phyloP scores from a whole-genome alignment of 2,113 vertebrate genomes.

The Scomber japonicus region DNA sequence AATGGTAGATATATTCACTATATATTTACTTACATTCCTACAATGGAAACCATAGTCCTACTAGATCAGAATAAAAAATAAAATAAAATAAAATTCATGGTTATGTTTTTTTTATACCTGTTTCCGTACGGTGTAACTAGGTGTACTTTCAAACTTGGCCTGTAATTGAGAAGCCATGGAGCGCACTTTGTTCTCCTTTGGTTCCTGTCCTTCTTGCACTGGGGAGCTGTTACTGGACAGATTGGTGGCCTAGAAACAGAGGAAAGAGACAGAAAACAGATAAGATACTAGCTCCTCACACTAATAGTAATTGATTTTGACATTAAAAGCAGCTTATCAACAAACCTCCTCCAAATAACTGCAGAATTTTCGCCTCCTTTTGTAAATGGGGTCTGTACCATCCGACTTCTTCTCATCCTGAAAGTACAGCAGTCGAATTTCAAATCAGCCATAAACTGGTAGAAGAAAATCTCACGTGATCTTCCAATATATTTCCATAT shows the following conservation, averaged over 20 bases:
- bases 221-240: conserved; percentile 79
- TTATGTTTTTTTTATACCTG: conserved; percentile 85
- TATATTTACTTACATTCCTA: neutral
- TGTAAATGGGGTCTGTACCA: conserved; percentile 88
- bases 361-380: conserved; percentile 89
- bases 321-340: conserved; percentile 36
- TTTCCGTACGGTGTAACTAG: conserved; percentile 81
- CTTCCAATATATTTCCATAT: neutral
- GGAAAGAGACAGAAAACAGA: conserved; percentile 31
- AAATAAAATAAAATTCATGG: neutral
- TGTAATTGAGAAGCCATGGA: conserved; percentile 94
- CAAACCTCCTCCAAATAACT: conserved; percentile 90
- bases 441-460: neutral
- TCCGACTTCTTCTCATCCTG: conserved; percentile 90
- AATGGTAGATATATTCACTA: neutral
- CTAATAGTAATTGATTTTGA: neutral
- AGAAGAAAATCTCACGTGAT: neutral
- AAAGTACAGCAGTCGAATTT: conserved; percentile 24
- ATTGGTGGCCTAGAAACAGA: conserved; percentile 79
- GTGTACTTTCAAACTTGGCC: conserved; percentile 93
- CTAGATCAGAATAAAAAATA: neutral
- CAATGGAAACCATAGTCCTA: neutral
- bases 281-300: neutral
- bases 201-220: conserved; percentile 74
- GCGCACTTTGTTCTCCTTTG: conserved; percentile 94